Base-by-base conservation (phyloP, 35 echinoderm and acorn worm genomes). In the Stichopus chloronotus region DNA sequence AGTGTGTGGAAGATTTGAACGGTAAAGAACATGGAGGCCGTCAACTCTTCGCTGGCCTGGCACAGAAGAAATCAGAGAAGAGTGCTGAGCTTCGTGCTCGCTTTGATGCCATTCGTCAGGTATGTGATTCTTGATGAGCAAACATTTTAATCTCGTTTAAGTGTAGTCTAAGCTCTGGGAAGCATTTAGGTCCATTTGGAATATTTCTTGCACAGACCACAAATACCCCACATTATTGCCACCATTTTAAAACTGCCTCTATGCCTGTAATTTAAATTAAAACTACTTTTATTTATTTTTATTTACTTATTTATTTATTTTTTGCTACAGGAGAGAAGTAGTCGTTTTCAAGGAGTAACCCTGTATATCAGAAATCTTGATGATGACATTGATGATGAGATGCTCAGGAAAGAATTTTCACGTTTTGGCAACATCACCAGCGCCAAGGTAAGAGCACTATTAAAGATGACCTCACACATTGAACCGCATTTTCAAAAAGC, bases 301-400 rank as follows among this genome's bases (percentile, higher is more conserved):
- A 43, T 43, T 43, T 43, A n/a, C 30, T 43, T 43, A 43, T 43
- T 7, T 76, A 21, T 76, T 7, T 76, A 21, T 17, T 25, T n/a
- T 85, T 13, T 10, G 16, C 53, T 56, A 20, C 82, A 88, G 93
- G 95, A 96, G 55, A 72, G 97, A 65, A 96, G 92, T 86, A 95
- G 92, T 61, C 93, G 97, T 12, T 96, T 94, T 56, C 97, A 99
- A 78, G 97, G 95, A 52, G 95, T 94, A 20, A 99, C 96, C 91
- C 81, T 99, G 74, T 99, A 99, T 94, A 93, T 99, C 68, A 99
- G 96, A 82, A 96, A 99, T 84, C 92, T 99, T 53, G 97, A 99
- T 90, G 97, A 99, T 87, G 95, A 96, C 21, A 92, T 99, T 59
- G 97, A 99, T 57, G 97, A 99, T 55, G 94, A 99, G n/a, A 78